Evolutionary conservation across 2,888 invertebrate species (phyloP).

Genomic region (Synanthedon vespiformis): DNA sequence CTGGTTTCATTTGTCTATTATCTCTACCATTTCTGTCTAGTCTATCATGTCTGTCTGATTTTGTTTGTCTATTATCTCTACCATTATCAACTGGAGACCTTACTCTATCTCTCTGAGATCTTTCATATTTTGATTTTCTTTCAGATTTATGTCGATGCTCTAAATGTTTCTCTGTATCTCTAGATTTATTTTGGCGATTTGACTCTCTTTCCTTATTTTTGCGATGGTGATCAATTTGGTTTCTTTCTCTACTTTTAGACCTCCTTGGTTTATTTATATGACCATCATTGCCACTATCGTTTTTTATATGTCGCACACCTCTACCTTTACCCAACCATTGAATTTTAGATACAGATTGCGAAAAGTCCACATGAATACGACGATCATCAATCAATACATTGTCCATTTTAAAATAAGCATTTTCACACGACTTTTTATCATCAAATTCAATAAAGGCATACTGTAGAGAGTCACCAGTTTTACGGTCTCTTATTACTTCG

Average conservation of each 20-base stretch:
- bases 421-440: slow-evolving; percentile 92
- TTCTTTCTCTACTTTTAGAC: slow-evolving; percentile 9
- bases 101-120: slow-evolving; percentile 10
- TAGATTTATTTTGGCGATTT: slow-evolving; percentile 8
- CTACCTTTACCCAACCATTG: slow-evolving; percentile 91
- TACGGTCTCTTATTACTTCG: slow-evolving; percentile 95
- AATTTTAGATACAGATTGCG: slow-evolving; percentile 96
- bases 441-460: slow-evolving; percentile 99
- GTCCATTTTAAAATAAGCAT: slow-evolving; percentile 99
- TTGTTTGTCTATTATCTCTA: slow-evolving; percentile 20
- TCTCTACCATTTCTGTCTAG: slow-evolving; percentile 18
- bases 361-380: slow-evolving; percentile 99
- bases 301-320: slow-evolving; percentile 73
- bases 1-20: slow-evolving; percentile 15
- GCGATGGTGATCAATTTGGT: background rate
- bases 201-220: slow-evolving; percentile 6
- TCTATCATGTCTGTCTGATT: slow-evolving; percentile 6
- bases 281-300: slow-evolving; percentile 10
- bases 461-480: slow-evolving; percentile 93
- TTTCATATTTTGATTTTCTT: slow-evolving; percentile 9
- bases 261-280: background rate
- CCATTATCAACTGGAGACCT: slow-evolving; percentile 21
- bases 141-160: slow-evolving; percentile 11
- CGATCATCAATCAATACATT: slow-evolving; percentile 99
- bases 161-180: slow-evolving; percentile 4